These are phyloP conservation scores for Cheilosia scutellata DNA, from an alignment of 2,888 invertebrate species.

Conservation along the genomic window DNA sequence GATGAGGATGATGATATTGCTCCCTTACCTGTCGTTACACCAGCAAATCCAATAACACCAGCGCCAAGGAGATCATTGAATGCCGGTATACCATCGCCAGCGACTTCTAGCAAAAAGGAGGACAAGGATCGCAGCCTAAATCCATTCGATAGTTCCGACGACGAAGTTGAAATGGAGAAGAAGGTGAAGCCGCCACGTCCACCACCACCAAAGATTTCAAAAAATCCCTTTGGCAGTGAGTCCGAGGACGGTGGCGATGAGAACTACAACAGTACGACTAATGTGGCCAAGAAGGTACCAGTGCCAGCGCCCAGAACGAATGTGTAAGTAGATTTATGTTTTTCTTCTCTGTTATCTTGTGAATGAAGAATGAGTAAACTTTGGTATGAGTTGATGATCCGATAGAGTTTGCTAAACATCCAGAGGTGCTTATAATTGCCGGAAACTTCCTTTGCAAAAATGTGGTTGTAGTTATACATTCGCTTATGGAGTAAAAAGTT, in stretches of 20 bases:
- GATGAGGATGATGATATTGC: constrained; percentile 85
- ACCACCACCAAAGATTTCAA: constrained; percentile 84
- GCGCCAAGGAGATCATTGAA: constrained; percentile 57
- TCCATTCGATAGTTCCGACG: constrained; percentile 89
- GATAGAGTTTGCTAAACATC: background rate
- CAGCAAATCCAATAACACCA: constrained; percentile 54
- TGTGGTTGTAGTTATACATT: no score
- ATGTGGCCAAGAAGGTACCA: constrained; percentile 80
- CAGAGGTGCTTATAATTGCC: no score
- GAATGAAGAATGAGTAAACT: background rate
- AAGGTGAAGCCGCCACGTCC: constrained; percentile 83
- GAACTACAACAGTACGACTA: constrained; percentile 75
- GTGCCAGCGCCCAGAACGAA: constrained; percentile 82
- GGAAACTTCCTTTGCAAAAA: no score
- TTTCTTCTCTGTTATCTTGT: background rate
- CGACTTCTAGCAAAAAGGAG: constrained; percentile 51
- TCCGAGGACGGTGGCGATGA: constrained; percentile 85
- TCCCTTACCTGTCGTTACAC: constrained; percentile 53
- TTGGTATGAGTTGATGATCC: constrained; percentile 7
- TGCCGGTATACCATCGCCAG: constrained; percentile 47
- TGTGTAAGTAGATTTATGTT: constrained; percentile 79
- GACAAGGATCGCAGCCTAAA: constrained; percentile 83
- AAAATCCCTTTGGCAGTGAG: constrained; percentile 91
- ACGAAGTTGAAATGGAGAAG: constrained; percentile 84
- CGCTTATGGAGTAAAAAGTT: no score